Percentiles rank a stretch among this genome's conserved stretches.
phyloP scores from a whole-genome alignment of 2,888 invertebrate genomes.

The Corbicula japonica region DNA sequence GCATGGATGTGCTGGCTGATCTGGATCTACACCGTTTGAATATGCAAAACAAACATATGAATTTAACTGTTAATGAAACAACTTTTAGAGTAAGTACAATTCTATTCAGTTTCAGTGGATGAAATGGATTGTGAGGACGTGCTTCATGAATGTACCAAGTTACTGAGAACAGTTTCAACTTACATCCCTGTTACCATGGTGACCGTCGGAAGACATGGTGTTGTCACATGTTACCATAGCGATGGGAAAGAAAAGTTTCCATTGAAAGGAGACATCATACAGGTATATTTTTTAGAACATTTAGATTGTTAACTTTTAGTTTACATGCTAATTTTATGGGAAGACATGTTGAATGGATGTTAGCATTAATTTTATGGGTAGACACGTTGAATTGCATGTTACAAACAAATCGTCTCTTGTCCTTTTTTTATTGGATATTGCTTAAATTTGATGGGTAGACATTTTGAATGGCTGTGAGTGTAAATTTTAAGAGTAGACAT shows the following conservation, averaged over 20 bases:
- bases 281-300: conserved; percentile 36
- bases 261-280: conserved; percentile 44
- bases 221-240: conserved; percentile 74
- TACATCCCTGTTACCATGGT: conserved; percentile 79
- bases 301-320: neutral
- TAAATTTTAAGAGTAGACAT: neutral
- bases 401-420: too few species aligned
- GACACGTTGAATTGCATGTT: too few species aligned
- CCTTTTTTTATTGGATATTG: too few species aligned
- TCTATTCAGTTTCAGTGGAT: conserved; percentile 48
- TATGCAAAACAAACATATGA: neutral
- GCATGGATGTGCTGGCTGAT: too few species aligned
- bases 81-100: neutral
- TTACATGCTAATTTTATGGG: neutral
- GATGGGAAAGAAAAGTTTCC: conserved; percentile 55
- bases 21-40: neutral
- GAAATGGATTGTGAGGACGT: conserved; percentile 63
- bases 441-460: neutral
- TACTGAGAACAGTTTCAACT: conserved; percentile 62
- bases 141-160: conserved; percentile 63
- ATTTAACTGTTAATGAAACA: neutral
- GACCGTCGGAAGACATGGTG: conserved; percentile 81
- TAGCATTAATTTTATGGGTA: too few species aligned
- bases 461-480: neutral
- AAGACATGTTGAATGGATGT: neutral